phyloP scores from a whole-genome alignment of 1,140 invertebrate genomes.

The Apis mellifera region DNA sequence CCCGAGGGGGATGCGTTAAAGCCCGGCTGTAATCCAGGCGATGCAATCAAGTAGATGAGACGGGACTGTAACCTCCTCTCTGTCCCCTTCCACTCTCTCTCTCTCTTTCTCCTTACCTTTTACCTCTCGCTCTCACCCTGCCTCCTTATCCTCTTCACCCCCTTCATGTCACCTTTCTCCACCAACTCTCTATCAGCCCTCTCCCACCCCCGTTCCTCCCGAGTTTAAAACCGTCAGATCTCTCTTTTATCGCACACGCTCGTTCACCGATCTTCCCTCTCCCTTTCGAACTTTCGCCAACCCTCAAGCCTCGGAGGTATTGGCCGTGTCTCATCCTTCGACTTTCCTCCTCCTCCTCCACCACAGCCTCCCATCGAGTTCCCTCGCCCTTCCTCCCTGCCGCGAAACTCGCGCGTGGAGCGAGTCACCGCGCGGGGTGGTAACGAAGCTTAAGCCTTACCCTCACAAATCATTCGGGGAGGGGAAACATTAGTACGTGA shows the following conservation, averaged over 20 bases:
- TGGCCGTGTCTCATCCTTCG: no score
- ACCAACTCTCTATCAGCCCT: no score
- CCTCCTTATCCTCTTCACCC: neutral
- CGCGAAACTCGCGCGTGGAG: slow-evolving; percentile 30
- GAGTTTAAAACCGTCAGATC: slow-evolving; percentile 16
- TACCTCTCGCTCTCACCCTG: slow-evolving; percentile 5
- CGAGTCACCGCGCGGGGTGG: slow-evolving; percentile 46
- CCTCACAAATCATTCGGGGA: slow-evolving; percentile 66
- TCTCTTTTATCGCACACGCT: slow-evolving; percentile 25
- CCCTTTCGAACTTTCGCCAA: neutral
- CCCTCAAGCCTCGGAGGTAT: neutral
- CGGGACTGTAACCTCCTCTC: slow-evolving; percentile 54
- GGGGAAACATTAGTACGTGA: slow-evolving; percentile 56
- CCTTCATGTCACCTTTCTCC: neutral
- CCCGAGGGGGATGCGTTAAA: slow-evolving; percentile 66
- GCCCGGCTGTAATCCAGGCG: slow-evolving; percentile 67
- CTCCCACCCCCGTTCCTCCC: neutral
- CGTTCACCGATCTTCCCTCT: neutral
- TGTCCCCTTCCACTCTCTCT: neutral
- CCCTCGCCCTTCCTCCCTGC: slow-evolving; percentile 12
- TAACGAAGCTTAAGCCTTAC: slow-evolving; percentile 67
- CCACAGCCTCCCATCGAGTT: neutral
- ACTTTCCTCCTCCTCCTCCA: neutral
- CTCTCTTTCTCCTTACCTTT: slow-evolving; percentile 4
- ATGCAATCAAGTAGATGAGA: slow-evolving; percentile 70